These are phyloP conservation scores for Bos indicus DNA, from an alignment of 2,113 vertebrate genomes.

Conservation along the genomic window DNA sequence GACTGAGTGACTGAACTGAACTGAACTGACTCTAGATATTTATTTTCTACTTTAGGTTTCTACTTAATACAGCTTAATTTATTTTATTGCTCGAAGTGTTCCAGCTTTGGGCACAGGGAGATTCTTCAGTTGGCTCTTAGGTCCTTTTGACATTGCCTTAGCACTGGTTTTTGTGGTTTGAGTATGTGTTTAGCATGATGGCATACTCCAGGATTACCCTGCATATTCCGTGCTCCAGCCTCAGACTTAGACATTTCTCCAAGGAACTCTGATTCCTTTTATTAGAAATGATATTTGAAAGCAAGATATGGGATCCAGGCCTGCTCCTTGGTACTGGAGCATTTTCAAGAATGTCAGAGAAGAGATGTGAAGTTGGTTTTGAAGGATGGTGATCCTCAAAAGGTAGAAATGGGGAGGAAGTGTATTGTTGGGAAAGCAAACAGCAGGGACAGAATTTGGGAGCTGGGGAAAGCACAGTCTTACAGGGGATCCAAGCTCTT, in stretches of 20 bases:
- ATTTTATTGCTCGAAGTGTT: too few species aligned
- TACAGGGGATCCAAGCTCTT: background rate
- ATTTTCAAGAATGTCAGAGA: background rate
- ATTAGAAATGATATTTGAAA: background rate
- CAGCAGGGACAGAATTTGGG: background rate
- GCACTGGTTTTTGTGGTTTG: background rate
- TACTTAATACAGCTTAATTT: too few species aligned
- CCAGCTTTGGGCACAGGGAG: background rate
- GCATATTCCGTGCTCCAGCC: background rate
- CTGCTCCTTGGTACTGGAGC: background rate
- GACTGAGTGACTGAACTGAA: too few species aligned
- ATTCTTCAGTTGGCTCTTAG: background rate
- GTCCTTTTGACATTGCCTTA: background rate
- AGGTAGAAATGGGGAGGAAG: background rate
- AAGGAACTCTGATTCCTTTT: background rate
- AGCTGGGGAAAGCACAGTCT: background rate
- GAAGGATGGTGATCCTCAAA: background rate
- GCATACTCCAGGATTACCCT: background rate
- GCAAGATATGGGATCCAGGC: background rate
- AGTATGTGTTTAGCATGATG: background rate
- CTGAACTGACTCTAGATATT: too few species aligned
- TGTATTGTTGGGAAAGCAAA: background rate
- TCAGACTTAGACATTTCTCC: background rate
- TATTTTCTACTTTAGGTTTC: too few species aligned
- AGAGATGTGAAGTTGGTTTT: background rate